Evolutionary conservation across 2,113 vertebrate species (phyloP), one percentile per base, ranked within the genome.

Genomic region (Campylomormyrus numenius): DNA sequence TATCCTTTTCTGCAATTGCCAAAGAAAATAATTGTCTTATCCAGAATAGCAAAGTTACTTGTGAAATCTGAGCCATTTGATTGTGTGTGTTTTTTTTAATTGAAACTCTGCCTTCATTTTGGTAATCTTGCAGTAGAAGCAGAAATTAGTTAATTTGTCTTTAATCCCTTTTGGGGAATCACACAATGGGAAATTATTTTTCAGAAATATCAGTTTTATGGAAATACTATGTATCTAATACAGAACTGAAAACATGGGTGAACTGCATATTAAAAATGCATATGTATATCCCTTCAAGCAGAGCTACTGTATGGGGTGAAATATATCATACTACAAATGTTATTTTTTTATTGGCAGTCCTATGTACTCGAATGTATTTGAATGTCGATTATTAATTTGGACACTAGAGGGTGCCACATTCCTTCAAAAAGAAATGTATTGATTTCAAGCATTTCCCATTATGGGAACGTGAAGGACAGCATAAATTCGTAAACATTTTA

Each of bases 341-440:
- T 80, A 4, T 27, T 66, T 66, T 27, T 9, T 27, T 66, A 66
- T 27, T 66, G 9, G 9, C 9, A n/a, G 8, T 66, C 62, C 9
- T 66, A 27, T 27, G n/a, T 4, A 66, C 62, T 1, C 10, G 3
- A 66, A 27, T 66, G 62, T 45, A 80, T 80, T 42, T 83, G 35
- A 19, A 19, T 83, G 77, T 83, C 19, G 15, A 83, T 39, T 83
- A 80, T 48, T 48, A n/a, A 85, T 85, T 24, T 46, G 39, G 24
- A 85, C 83, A 48, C 83, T 46, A 85, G 83, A 48, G 83, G 83
- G 83, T 48, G 83, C 83, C 83, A 85, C 5, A 48, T 85, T 48
- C 19, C 42, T 46, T 21, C 45, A 85, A 85, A 85, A 46, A 2
- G 39, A 42, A 87, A 49, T 90, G 45, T 80, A 39, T n/a, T 17